Evolutionary conservation across 2,888 invertebrate species (phyloP).

Genomic region (Erynnis tages): DNA sequence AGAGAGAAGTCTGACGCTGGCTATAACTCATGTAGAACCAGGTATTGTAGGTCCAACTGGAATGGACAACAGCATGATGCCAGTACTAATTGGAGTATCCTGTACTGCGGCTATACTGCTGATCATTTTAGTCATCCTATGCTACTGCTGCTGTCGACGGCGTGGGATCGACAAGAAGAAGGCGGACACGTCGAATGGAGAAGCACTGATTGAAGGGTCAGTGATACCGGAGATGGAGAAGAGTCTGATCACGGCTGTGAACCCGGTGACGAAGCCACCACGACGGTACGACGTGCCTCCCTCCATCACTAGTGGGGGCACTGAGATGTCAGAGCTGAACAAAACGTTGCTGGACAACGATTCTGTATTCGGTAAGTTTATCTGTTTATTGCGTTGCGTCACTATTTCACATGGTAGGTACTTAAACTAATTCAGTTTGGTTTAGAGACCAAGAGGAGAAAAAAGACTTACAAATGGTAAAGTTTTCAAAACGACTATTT

Average conservation of each 20-base stretch:
- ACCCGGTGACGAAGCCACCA: conserved; percentile 92
- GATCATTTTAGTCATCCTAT: conserved; percentile 72
- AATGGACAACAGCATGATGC: conserved; percentile 79
- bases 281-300: conserved; percentile 88
- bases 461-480: too few species aligned
- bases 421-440: too few species aligned
- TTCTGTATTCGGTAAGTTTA: conserved; percentile 87
- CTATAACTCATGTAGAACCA: conserved; percentile 67
- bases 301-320: conserved; percentile 86
- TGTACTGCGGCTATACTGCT: conserved; percentile 74
- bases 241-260: conserved; percentile 90
- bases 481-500: too few species aligned
- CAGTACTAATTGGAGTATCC: conserved; percentile 77
- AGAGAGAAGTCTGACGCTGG: conserved; percentile 87
- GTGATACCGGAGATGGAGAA: conserved; percentile 92
- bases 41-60: conserved; percentile 71
- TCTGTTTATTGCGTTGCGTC: conserved; percentile 35
- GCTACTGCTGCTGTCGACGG: conserved; percentile 81
- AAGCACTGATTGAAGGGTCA: conserved; percentile 87
- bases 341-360: conserved; percentile 90
- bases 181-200: conserved; percentile 82
- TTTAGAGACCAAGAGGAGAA: too few species aligned
- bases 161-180: conserved; percentile 82
- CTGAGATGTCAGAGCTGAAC: conserved; percentile 91
- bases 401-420: too few species aligned